Percentiles rank a stretch among this genome's conserved stretches.
Evolutionary conservation across 2,888 invertebrate species (phyloP).

Genomic region (Heteromurus nitidus): DNA sequence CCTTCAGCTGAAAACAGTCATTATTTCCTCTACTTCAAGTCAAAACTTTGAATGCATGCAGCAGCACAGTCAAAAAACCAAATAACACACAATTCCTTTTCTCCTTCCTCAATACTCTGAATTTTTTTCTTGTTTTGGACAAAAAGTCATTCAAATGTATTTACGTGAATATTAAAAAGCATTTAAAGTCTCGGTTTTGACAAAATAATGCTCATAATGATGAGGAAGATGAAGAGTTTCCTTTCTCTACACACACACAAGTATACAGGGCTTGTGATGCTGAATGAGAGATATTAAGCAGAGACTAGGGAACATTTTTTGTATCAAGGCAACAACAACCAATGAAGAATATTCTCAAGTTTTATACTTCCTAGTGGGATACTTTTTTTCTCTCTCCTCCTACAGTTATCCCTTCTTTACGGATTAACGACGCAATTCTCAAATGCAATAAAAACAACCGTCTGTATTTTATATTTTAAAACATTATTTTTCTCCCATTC

Average conservation of each 20-base stretch:
- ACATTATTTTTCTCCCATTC: conserved; percentile 6
- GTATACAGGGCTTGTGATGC: conserved; percentile 1
- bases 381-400: conserved; percentile 19
- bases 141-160: conserved; percentile 33
- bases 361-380: conserved; percentile 9
- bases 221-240: conserved; percentile 25
- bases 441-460: conserved; percentile 52
- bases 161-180: conserved; percentile 53
- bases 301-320: neutral
- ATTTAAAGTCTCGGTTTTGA: conserved; percentile 36
- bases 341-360: neutral
- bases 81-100: no score
- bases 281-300: conserved; percentile 8
- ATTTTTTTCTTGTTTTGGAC: conserved; percentile 19
- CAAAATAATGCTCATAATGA: conserved; percentile 49
- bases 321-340: neutral
- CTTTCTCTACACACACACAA: neutral
- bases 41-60: no score
- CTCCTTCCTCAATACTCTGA: no score
- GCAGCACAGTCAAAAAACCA: no score
- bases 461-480: conserved; percentile 46
- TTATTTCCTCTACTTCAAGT: no score
- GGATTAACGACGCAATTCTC: conserved; percentile 59
- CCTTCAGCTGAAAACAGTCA: no score
- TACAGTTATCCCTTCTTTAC: conserved; percentile 37